phyloP scores from a whole-genome alignment of 2,797 vertebrate genomes.

The Neoniphon sammara region DNA sequence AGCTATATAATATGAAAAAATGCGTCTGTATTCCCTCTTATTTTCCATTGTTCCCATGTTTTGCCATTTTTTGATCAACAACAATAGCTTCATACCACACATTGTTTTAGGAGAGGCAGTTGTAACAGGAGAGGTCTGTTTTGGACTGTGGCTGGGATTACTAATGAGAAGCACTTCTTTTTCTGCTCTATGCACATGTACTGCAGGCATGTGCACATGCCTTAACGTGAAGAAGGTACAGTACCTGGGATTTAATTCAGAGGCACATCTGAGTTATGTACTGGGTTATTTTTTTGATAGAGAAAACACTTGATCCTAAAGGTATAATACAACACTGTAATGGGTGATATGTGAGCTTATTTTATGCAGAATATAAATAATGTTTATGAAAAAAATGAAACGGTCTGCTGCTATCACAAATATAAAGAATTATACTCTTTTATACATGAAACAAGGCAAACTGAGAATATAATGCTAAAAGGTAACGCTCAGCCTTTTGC shows the following conservation, averaged over 20 bases:
- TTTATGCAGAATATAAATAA: constrained; percentile 58
- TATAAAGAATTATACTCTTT: constrained; percentile 57
- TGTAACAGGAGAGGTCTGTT: constrained; percentile 18
- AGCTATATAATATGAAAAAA: constrained; percentile 24
- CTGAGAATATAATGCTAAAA: constrained; percentile 32
- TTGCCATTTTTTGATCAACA: constrained; percentile 27
- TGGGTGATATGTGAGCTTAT: constrained; percentile 47
- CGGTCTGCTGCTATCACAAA: constrained; percentile 68
- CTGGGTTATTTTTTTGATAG: constrained; percentile 50
- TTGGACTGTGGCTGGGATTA: constrained; percentile 29
- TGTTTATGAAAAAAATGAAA: constrained; percentile 33
- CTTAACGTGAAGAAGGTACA: constrained; percentile 70
- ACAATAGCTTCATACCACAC: constrained; percentile 26
- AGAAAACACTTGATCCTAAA: constrained; percentile 48
- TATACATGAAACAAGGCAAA: constrained; percentile 49
- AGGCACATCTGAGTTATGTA: constrained; percentile 42
- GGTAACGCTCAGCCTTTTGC: constrained; percentile 27
- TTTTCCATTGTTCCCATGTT: constrained; percentile 27
- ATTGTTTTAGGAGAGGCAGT: constrained; percentile 31
- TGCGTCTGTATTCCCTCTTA: constrained; percentile 3
- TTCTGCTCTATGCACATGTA: constrained; percentile 74
- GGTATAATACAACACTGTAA: constrained; percentile 44
- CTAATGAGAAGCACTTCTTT: constrained; percentile 60
- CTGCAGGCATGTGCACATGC: constrained; percentile 73
- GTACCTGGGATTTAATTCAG: constrained; percentile 59